Conservation (phyloP, 2,888 invertebrate genomes). For the Lithophane ornitopus region DNA sequence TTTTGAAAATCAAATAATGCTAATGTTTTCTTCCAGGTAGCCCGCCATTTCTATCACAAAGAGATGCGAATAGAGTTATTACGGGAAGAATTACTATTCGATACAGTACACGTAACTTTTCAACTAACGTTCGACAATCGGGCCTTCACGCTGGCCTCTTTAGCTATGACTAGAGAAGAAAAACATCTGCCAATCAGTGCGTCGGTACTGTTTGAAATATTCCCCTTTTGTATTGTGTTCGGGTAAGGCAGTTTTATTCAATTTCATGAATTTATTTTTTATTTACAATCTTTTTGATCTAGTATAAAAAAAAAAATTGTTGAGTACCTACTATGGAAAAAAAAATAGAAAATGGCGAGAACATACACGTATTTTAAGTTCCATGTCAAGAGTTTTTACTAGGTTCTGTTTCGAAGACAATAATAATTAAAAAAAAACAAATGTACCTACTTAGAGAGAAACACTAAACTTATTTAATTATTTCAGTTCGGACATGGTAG, state of each 20-base stretch:
- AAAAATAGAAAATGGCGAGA: too few species aligned
- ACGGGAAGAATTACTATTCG: slow-evolving; percentile 96
- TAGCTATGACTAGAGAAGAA: slow-evolving; percentile 96
- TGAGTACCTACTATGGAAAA: not conserved
- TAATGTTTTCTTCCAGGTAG: slow-evolving; percentile 91
- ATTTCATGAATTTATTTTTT: not conserved
- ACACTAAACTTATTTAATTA: not conserved
- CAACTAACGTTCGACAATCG: slow-evolving; percentile 98
- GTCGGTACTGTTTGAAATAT: slow-evolving; percentile 98
- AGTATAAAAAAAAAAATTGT: not conserved
- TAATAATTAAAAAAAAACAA: too few species aligned
- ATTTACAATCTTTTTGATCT: not conserved
- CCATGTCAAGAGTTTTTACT: too few species aligned
- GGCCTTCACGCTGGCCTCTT: slow-evolving; percentile 95
- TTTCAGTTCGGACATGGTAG: slow-evolving; percentile 95
- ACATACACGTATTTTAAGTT: too few species aligned
- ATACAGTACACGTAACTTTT: slow-evolving; percentile 98
- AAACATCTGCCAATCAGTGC: slow-evolving; percentile 97
- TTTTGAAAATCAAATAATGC: not conserved
- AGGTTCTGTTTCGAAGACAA: too few species aligned
- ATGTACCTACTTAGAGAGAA: too few species aligned
- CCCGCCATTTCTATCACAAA: slow-evolving; percentile 98
- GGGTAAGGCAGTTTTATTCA: slow-evolving; percentile 91
- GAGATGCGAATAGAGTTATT: slow-evolving; percentile 97
- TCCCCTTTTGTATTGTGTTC: slow-evolving; percentile 99